Evolutionary conservation across 2,797 vertebrate species (phyloP), one percentile per base, ranked within the genome.

Genomic region (Epinephelus awoara): DNA sequence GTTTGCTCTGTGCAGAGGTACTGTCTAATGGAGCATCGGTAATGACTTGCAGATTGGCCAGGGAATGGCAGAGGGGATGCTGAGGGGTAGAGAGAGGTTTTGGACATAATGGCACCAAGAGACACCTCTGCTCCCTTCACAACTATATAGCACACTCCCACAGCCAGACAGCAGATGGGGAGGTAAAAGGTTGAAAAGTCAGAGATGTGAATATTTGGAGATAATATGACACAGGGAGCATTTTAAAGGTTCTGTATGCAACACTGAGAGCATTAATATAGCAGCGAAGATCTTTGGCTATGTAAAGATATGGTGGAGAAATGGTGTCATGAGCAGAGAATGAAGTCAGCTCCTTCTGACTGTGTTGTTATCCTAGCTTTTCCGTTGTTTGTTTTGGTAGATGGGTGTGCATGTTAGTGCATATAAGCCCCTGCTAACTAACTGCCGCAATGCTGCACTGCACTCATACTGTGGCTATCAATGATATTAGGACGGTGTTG

Each of bases 1-100:
- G 73, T 69, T 67, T 44, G 67, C 67, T 70, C 69, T 65, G 73
- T 59, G 80, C 78, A 56, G 79, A 77, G 78, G 58, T 69, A 29
- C 70, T 71, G 75, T 86, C 85, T 89, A 91, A 90, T 91, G 82
- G 88, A 88, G 83, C 82, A 64, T 69, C 25, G 42, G 79, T 89
- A 91, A 93, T 88, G 84, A 88, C 84, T 77, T 77, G 71, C 49
- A 87, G 85, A 86, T 83, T 85, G 86, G 86, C 72, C 71, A 77
- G 79, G 80, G 82, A 78, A 70, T 2, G 49, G 54, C n/a, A 25
- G 65, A 66, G 75, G 72, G 56, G 55, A 50, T 51, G 67, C 0
- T 7, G 62, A n/a, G 56, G 49, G 40, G 58, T 40, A 27, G 72
- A 15, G 52, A 54, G 77, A 55, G 62, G 19, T 75, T 42, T 68